phyloP scores from a whole-genome alignment of 64 coral and sea anemone genomes.

The Pocillopora damicornis region DNA sequence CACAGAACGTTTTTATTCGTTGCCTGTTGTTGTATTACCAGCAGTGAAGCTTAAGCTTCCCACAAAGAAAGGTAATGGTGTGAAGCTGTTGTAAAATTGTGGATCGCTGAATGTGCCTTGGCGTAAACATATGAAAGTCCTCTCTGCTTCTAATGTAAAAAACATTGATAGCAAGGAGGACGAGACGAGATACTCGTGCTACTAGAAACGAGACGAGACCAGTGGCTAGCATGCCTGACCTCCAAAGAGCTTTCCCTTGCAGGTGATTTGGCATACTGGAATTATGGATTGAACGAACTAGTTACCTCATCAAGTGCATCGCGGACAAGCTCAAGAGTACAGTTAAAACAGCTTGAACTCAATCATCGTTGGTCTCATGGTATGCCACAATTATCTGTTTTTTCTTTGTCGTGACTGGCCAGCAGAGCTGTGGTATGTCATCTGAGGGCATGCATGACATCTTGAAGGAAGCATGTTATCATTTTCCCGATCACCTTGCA shows the following conservation, averaged over 20 bases:
- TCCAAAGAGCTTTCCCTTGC: not conserved
- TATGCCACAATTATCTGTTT: not conserved
- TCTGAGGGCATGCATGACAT: too few relatives aligned
- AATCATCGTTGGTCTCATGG: constrained; percentile 71
- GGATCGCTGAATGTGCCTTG: too few relatives aligned
- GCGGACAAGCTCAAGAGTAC: constrained; percentile 44
- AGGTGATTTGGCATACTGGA: constrained; percentile 5
- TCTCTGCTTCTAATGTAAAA: too few relatives aligned
- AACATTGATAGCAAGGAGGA: too few relatives aligned
- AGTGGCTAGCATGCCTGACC: not conserved
- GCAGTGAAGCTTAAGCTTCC: constrained; percentile 50
- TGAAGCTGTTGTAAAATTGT: not conserved
- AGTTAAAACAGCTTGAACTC: constrained; percentile 43
- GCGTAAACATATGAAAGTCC: too few relatives aligned
- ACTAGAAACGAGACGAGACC: too few relatives aligned
- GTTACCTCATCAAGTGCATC: not conserved
- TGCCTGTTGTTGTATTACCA: constrained; percentile 68
- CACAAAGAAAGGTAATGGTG: constrained; percentile 47
- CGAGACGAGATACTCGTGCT: too few relatives aligned
- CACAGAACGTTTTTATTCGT: constrained; percentile 60
- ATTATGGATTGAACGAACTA: not conserved
- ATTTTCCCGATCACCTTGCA: too few relatives aligned
- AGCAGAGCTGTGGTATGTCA: not conserved
- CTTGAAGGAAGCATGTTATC: too few relatives aligned
- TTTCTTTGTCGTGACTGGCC: not conserved